Evolutionary conservation across 2,113 vertebrate species (phyloP), one percentile per base, ranked within the genome.

Genomic region (Piaya cayana): DNA sequence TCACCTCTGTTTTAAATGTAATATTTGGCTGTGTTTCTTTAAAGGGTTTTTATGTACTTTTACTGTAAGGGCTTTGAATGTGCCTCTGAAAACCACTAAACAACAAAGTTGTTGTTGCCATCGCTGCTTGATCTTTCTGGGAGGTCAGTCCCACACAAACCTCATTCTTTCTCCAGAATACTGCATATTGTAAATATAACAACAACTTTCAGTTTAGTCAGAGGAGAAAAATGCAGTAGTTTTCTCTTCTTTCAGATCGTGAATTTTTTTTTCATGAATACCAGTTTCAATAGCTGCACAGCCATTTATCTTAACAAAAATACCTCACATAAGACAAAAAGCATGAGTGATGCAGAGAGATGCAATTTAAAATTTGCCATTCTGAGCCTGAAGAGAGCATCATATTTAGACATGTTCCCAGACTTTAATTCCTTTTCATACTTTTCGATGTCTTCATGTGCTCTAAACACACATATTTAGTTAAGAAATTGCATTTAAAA

Each of bases 91-190:
- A 96, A 96, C 75, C 82, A 80, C 79, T 67, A 82, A 95, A 97
- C 94, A 96, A 96, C 93, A 88, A 95, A 95, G 92, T 83, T 94
- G 94, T 96, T 97, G 92, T 97, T 96, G 78, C 74, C 68, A 43
- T 77, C 92, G 67, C 87, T 96, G 75, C 95, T 97, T 96, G 94
- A 97, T 97, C 94, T 96, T 92, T 96, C 96, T 96, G 94, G 95
- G 94, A 96, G 94, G 93, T 71, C 90, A 96, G 85, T 88, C 93
- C 93, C 93, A 96, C 94, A 97, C 94, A 96, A 93, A 93, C 42
- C 92, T 92, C 94, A 82, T 90, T 95, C 94, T 93, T 79, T 95
- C 60, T 85, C 59, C 82, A 90, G 90, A 96, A 94, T 86, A 84
- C 82, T 90, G 90, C 92, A 70, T 90, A 92, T 86, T 95, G 94